Evolutionary conservation across 2,113 vertebrate genomes (phyloP), one percentile per base, ranked within the genome.

Genomic region (Austrofundulus limnaeus): DNA sequence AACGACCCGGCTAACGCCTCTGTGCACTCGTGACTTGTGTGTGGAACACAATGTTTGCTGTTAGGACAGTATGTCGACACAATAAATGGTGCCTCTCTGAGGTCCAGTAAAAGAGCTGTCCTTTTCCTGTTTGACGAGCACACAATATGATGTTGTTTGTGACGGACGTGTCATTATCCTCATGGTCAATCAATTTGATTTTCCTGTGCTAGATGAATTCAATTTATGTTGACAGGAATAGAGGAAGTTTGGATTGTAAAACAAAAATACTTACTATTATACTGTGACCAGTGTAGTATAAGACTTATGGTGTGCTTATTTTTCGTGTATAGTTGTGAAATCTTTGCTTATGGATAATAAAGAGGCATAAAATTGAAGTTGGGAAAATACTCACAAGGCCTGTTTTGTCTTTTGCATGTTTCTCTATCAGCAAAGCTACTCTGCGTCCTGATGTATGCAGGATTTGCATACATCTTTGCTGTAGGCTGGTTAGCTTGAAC

Each of bases 121-220:
- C 28, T 47, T 34, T 57, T 49, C 31, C 53, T 66, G 64, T 63
- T 62, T 66, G 46, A 72, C 9, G 7, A 69, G 56, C 51, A 61
- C 38, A 19, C 15, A 12, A 12, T 9, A 1, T 16, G 10, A 28
- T 38, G 17, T 61, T 45, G 20, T 67, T 49, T 38, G 46, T 58
- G 11, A 47, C 17, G 11, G 53, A 42, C 20, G 12, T 5, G 24
- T 16, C 25, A 5, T 75, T 58, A 41, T 70, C 11, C 19, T 50
- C 56, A 58, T 62, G 57, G 11, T 10, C 48, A 21, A 19, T 46
- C 11, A 21, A 42, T 53, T 51, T 20, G 28, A 53, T 51, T 53
- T 4, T 0, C 28, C 5, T 19, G 13, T 21, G 0, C 11, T 13
- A 14, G 23, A 12, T 23, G 39, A 62, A 0, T 60, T 41, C 2